A percentile compares a stretch with the other conserved stretches of the same genome.
phyloP scores from a whole-genome alignment of 1,140 invertebrate genomes.

The Caerostris extrusa region DNA sequence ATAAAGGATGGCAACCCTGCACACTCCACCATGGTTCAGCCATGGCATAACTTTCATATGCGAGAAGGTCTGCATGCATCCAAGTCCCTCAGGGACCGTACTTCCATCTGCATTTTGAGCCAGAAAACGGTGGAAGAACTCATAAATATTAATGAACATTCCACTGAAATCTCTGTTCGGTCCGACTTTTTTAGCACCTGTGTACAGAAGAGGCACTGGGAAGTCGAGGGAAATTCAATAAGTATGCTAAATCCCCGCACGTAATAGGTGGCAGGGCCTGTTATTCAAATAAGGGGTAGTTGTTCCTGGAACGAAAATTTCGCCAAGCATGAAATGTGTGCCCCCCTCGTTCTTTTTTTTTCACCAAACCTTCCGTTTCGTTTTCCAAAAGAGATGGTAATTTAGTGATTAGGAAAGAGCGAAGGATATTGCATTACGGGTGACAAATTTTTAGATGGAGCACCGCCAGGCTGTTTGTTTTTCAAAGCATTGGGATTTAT shows the following conservation, averaged over 20 bases:
- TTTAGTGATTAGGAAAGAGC: conserved; percentile 28
- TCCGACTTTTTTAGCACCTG: conserved; percentile 56
- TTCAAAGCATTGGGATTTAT: background rate
- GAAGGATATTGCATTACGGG: conserved; percentile 25
- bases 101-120: conserved; percentile 37
- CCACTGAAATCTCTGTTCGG: conserved; percentile 52
- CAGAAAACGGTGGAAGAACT: conserved; percentile 1
- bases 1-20: conserved; percentile 9
- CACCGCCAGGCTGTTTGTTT: background rate
- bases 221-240: conserved; percentile 42
- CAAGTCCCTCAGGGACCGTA: conserved; percentile 22
- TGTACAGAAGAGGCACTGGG: background rate
- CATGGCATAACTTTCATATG: conserved; percentile 7
- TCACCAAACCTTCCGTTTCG: background rate
- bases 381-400: conserved; percentile 40
- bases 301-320: conserved; percentile 19
- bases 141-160: conserved; percentile 62
- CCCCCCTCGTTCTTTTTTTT: background rate
- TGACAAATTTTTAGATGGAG: conserved; percentile 33
- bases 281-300: conserved; percentile 48
- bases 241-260: conserved; percentile 63
- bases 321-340: conserved; percentile 17
- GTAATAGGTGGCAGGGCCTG: conserved; percentile 58
- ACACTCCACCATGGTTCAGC: no score
- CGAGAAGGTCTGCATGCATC: background rate